Evolutionary conservation across 2,888 invertebrate species (phyloP).

Genomic region (Aleiodes leptofemur): DNA sequence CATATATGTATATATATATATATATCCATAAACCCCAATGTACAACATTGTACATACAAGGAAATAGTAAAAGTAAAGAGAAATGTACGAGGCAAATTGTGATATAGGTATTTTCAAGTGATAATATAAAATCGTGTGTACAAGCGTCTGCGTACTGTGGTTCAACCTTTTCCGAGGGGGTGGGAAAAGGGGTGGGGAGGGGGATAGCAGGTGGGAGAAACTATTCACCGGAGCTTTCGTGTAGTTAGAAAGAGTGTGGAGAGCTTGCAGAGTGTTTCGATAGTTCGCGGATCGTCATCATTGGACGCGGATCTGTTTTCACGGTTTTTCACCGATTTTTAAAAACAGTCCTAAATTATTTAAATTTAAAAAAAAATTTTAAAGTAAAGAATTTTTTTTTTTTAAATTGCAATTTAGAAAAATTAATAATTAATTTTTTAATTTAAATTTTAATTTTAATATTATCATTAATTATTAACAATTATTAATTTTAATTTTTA

Average conservation of each 20-base stretch:
- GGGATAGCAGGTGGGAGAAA: conserved; percentile 49
- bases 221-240: conserved; percentile 29
- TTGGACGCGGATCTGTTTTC: conserved; percentile 68
- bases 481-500: no score
- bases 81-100: conserved; percentile 13
- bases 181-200: no score
- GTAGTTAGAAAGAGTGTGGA: conserved; percentile 51
- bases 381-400: no score
- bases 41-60: not conserved
- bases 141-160: conserved; percentile 53
- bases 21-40: not conserved
- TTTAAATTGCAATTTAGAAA: no score
- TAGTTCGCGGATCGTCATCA: conserved; percentile 71
- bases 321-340: not conserved
- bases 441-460: no score
- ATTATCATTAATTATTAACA: no score
- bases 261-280: conserved; percentile 54
- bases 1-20: not conserved
- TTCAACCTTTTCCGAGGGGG: not conserved
- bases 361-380: no score
- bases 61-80: conserved; percentile 21
- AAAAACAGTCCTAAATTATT: no score
- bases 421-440: no score
- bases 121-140: conserved; percentile 31
- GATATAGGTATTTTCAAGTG: conserved; percentile 20